Percentiles rank a stretch among this genome's conserved stretches.
phyloP scores from a whole-genome alignment of 2,888 invertebrate species.

The Netelia fuscicornis region DNA sequence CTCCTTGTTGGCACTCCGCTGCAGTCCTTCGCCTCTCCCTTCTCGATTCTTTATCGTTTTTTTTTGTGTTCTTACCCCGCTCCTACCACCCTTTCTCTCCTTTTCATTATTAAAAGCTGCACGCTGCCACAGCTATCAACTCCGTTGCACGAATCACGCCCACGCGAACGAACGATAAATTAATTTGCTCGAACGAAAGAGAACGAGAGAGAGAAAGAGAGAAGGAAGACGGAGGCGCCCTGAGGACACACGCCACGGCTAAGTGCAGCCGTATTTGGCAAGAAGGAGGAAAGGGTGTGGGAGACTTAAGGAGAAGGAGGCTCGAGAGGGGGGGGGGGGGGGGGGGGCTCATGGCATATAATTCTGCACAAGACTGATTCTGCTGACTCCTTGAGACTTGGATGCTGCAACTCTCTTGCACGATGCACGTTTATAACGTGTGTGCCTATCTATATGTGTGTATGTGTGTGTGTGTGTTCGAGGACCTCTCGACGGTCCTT shows the following conservation, averaged over 20 bases:
- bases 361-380: constrained; percentile 57
- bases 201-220: constrained; percentile 11
- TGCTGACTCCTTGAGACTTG: constrained; percentile 38
- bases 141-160: constrained; percentile 20
- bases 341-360: constrained; percentile 35
- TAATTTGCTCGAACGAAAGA: constrained; percentile 56
- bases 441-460: neutral
- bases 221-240: constrained; percentile 33
- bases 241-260: constrained; percentile 19
- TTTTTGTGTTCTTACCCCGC: neutral
- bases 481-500: constrained; percentile 63
- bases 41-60: constrained; percentile 12
- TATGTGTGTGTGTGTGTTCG: constrained; percentile 30
- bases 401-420: constrained; percentile 41
- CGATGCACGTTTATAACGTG: neutral
- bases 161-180: constrained; percentile 62
- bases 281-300: constrained; percentile 6
- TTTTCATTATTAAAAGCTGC: constrained; percentile 53
- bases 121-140: constrained; percentile 34
- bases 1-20: constrained; percentile 32
- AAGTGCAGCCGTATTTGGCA: constrained; percentile 60
- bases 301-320: too few species aligned
- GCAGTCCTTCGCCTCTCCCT: constrained; percentile 10
- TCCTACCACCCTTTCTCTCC: constrained; percentile 24
- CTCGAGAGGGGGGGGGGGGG: too few species aligned